Base-by-base conservation (phyloP, 1,140 invertebrate genomes). In the Drosophila guanche region DNA sequence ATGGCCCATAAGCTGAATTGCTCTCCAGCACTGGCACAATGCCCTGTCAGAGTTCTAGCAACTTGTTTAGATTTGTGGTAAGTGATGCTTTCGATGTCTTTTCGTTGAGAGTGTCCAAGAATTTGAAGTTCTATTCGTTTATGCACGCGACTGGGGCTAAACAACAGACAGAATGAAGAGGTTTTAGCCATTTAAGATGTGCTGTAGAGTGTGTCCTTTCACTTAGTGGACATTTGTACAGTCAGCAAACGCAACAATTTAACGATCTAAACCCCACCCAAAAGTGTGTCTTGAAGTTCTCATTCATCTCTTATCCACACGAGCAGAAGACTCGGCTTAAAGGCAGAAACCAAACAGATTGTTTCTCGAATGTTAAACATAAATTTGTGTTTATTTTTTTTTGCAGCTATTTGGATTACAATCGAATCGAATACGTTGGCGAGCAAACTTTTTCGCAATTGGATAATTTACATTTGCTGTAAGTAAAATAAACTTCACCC, bases 401-500 rank as follows among this genome's bases (percentile, higher is more conserved):
- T 88, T 81, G 54, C 81, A 93, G 93, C 46, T 86, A 91, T 68
- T 84, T 93, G 67, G 90, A 92, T 68, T 70, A 90, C 52, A 93
- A 93, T 90, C 65, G 70, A 40, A 91, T 93, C 52, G 76, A 92
- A 65, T 88, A 72, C 42, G 91, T 93, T 68, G 90, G 88, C 42
- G 70, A 91, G 51, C 75, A 91, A 69, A 91, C 91, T 57, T 93
- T 93, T 85, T 61, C 67, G 29, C 70, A 85, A 62, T 80, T 93
- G 66, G 81, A 90, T 40, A 78, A 90, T 76, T 83, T 93, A 57
- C 80, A 89, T 67, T 90, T 91, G 62, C 78, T 93, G 93, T 93
- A 91, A 91, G 93, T 92, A 72, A 63, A 67, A 67, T 50, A 55
- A 42, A 58, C 23, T 46, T 46, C 42, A 20, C 27, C 42, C 57